Conservation (phyloP, 2,888 invertebrate species). For the Cosmia trapezina region DNA sequence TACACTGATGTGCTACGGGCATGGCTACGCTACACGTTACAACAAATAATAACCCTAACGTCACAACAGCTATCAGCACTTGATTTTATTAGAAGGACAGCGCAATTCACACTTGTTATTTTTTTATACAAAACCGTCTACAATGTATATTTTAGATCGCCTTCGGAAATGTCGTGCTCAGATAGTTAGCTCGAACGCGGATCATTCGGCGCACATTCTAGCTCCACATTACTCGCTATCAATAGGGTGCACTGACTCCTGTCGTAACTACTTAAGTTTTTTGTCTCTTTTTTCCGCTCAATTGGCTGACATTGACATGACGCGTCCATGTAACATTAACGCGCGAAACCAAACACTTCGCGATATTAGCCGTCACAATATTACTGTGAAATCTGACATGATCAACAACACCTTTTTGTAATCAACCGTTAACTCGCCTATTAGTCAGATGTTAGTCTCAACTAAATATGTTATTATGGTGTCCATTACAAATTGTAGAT, state of each 20-base stretch:
- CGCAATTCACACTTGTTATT: neutral
- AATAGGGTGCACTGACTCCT: conserved; percentile 70
- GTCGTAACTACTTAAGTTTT: conserved; percentile 67
- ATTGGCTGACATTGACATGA: conserved; percentile 82
- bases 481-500: conserved; percentile 61
- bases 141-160: neutral
- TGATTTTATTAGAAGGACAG: conserved; percentile 16
- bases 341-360: conserved; percentile 76
- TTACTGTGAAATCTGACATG: conserved; percentile 73
- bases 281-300: conserved; percentile 72
- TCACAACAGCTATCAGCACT: neutral
- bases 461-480: conserved; percentile 67
- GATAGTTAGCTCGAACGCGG: conserved; percentile 27
- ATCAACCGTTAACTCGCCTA: conserved; percentile 76
- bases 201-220: conserved; percentile 32
- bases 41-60: neutral
- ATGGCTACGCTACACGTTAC: conserved; percentile 4
- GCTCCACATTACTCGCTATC: conserved; percentile 38
- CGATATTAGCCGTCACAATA: conserved; percentile 76
- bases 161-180: conserved; percentile 24
- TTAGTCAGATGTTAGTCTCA: conserved; percentile 60
- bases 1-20: neutral
- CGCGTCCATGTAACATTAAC: conserved; percentile 72
- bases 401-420: conserved; percentile 70
- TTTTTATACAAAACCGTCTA: conserved; percentile 6